phyloP scores from a whole-genome alignment of 2,113 vertebrate species.

The Regulus satrapa region DNA sequence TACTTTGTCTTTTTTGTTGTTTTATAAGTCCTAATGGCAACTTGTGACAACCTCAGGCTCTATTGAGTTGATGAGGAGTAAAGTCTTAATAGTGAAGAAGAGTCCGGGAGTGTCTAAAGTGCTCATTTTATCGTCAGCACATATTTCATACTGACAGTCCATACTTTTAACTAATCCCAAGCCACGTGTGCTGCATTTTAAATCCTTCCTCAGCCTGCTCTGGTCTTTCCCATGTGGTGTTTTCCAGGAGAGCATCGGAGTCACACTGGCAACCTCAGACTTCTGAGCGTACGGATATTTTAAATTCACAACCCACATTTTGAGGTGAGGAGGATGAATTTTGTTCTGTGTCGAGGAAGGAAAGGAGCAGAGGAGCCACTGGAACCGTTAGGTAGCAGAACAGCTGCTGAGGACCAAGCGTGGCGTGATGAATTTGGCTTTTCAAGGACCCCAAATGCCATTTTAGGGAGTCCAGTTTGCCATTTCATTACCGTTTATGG shows the following conservation, averaged over 20 bases:
- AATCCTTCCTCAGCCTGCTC: neutral
- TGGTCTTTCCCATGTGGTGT: neutral
- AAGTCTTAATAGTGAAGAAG: constrained; percentile 37
- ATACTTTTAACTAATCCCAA: constrained; percentile 32
- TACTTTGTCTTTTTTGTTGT: neutral
- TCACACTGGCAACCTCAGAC: neutral
- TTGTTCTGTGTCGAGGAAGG: neutral
- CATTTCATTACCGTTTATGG: neutral
- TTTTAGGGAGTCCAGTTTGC: neutral
- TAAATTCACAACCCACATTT: neutral
- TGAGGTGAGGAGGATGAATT: neutral
- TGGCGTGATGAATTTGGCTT: neutral
- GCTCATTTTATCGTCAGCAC: constrained; percentile 13
- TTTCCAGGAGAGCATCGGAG: neutral
- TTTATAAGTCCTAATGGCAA: neutral
- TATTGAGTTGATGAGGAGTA: constrained; percentile 1
- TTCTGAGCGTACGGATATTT: fast-evolving
- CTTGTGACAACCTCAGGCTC: neutral
- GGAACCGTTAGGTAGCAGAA: neutral
- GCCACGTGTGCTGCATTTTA: neutral
- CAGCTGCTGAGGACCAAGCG: neutral
- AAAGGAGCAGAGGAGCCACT: neutral
- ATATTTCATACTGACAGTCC: constrained; percentile 38
- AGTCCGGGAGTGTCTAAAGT: constrained; percentile 5
- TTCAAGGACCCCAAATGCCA: neutral